Evolutionary conservation across 2,888 invertebrate species (phyloP), one percentile per base, ranked within the genome.

Genomic region (Phania funesta): DNA sequence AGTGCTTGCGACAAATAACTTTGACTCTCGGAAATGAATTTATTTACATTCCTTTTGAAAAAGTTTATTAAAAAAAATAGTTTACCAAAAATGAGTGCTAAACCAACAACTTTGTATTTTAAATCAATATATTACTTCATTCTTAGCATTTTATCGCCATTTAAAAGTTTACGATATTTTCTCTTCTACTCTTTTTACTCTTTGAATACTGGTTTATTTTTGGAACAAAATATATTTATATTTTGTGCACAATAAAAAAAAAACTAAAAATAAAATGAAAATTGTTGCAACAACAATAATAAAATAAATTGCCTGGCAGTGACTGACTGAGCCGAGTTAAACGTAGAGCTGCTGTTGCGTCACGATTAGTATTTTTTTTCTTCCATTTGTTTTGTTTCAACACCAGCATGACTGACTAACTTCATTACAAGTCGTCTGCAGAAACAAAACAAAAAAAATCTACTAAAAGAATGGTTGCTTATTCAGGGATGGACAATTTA

Each of bases 291-390:
- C 52, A 54, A 46, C 11, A 46, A 65, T 11, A 78, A 44, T 20
- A n/a, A 67, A 74, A 60, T 41, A 52, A 74, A 79, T 71, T 64
- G 64, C n/a, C 56, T 64, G 65, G 65, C 71, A 67, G 52, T 67
- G 54, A 50, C 50, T 67, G 62, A 44, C 56, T 68, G 68, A 73
- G 58, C 26, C 18, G 29, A 54, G 3, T 24, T 56, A 64, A 65
- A 65, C 35, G 56, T 24, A 64, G 64, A 56, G 52, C 68, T 58
- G 41, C 32, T 62, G 70, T 80, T 80, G 80, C 70, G 75, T 80
- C 80, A 80, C 60, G 41, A 32, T 65, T 54, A 46, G 24, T 71
- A 20, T 41, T 35, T 44, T 50, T 50, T 41, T 1, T 20, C 29
- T 41, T 18, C 26, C 7, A 26, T 46, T 32, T 5, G 8, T 26